Percentiles rank a stretch among this genome's conserved stretches.
Evolutionary conservation across 2,797 vertebrate genomes (phyloP).

Genomic region (Vireo griseus): DNA sequence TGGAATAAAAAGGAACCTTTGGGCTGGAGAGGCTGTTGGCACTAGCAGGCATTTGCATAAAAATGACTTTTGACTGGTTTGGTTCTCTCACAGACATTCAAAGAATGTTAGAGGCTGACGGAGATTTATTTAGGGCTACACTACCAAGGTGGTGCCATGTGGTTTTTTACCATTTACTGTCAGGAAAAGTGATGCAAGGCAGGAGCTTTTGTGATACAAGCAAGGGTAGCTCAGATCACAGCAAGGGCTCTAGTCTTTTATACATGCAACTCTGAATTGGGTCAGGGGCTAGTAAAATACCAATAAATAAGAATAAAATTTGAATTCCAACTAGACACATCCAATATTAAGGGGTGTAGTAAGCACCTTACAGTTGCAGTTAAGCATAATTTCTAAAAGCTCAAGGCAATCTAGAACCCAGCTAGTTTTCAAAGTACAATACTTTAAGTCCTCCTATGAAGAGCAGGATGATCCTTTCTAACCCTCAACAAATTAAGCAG

Average conservation of each 20-base stretch:
- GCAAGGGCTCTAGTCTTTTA: background rate
- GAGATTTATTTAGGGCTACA: background rate
- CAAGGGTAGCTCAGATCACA: background rate
- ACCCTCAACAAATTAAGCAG: constrained; percentile 77
- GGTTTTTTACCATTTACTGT: background rate
- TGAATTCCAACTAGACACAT: background rate
- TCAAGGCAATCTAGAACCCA: background rate
- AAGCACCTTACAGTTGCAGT: background rate
- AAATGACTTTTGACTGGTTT: background rate
- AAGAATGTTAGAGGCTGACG: background rate
- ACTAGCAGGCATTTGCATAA: background rate
- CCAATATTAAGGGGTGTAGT: background rate
- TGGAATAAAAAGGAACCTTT: background rate
- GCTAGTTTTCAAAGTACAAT: background rate
- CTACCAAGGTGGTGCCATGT: background rate
- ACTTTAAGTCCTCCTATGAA: background rate
- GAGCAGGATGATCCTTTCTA: constrained; percentile 2
- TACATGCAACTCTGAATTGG: background rate
- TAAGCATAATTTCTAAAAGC: background rate
- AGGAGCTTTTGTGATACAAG: background rate
- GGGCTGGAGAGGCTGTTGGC: background rate
- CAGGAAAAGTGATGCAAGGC: rapidly evolving
- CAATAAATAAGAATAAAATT: background rate
- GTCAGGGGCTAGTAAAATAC: background rate
- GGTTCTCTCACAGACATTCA: background rate